Conservation (phyloP, 2,113 vertebrate species). For the Sapajus apella region DNA sequence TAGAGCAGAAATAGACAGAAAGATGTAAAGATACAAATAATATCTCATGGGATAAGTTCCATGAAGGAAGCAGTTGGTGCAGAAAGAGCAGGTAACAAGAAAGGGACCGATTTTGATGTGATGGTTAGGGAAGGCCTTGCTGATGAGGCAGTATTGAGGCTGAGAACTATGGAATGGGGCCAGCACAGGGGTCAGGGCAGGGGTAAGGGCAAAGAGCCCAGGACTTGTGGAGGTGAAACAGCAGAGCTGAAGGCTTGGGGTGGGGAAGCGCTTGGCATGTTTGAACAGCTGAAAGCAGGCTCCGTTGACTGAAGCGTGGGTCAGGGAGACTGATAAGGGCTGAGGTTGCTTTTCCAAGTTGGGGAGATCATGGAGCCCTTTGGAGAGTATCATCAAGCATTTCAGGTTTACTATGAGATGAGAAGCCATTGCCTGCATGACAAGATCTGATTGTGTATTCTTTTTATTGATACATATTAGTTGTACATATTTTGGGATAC, state of each 20-base stretch:
- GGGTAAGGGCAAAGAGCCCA: no score
- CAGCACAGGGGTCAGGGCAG: not conserved
- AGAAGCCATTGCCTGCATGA: not conserved
- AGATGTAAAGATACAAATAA: not conserved
- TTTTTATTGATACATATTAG: not conserved
- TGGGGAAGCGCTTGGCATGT: not conserved
- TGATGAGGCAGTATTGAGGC: not conserved
- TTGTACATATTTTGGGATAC: not conserved
- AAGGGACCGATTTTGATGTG: not conserved
- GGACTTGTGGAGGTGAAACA: not conserved
- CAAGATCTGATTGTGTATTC: not conserved
- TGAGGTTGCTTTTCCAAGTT: not conserved
- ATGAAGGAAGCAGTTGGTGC: not conserved
- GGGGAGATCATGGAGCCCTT: not conserved
- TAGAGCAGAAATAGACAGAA: not conserved
- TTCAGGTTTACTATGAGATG: not conserved
- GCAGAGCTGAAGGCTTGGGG: not conserved
- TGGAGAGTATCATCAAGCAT: not conserved
- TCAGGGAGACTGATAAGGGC: not conserved
- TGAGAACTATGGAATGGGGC: not conserved
- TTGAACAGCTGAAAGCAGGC: not conserved
- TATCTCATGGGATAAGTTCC: not conserved
- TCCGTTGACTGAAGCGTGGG: not conserved
- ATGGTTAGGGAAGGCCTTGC: not conserved
- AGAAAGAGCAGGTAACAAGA: not conserved